Conservation (phyloP, 2,888 invertebrate species). For the Pachymerium ferrugineum region DNA sequence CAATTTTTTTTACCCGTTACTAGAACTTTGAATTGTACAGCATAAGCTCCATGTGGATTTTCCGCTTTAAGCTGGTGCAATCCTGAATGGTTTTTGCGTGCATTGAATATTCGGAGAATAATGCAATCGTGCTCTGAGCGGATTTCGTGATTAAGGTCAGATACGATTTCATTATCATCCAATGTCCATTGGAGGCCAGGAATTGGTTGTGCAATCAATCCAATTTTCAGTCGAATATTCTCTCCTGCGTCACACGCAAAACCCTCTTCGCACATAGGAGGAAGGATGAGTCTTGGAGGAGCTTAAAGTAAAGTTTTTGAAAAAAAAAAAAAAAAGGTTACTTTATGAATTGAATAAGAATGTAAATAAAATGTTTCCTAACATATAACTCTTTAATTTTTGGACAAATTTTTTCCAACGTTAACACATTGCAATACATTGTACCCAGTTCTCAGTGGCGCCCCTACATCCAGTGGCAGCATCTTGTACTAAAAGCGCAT, state of each 20-base stretch:
- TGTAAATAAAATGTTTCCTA: too few species aligned
- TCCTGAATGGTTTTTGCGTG: conserved; percentile 74
- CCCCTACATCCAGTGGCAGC: too few species aligned
- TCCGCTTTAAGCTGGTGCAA: conserved; percentile 76
- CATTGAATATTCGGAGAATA: conserved; percentile 67
- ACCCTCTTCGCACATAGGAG: conserved; percentile 80
- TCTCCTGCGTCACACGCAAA: conserved; percentile 80
- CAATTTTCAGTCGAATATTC: conserved; percentile 52
- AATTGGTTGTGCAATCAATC: conserved; percentile 63
- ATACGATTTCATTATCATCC: conserved; percentile 34
- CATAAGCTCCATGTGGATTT: conserved; percentile 76
- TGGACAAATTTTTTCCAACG: too few species aligned
- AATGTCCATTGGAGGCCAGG: conserved; percentile 44
- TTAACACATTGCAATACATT: too few species aligned
- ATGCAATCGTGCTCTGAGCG: conserved; percentile 67
- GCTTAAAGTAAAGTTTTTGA: conserved; percentile 55
- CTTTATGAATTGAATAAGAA: too few species aligned
- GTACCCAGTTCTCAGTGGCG: too few species aligned
- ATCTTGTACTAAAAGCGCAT: too few species aligned
- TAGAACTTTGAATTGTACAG: conserved; percentile 72
- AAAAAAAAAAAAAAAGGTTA: too few species aligned
- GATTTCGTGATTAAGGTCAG: conserved; percentile 62
- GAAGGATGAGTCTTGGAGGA: conserved; percentile 72
- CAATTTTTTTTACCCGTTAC: conserved; percentile 58
- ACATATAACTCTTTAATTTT: too few species aligned